Evolutionary conservation across 2,797 vertebrate species (phyloP).

Genomic region (Lophius americanus): DNA sequence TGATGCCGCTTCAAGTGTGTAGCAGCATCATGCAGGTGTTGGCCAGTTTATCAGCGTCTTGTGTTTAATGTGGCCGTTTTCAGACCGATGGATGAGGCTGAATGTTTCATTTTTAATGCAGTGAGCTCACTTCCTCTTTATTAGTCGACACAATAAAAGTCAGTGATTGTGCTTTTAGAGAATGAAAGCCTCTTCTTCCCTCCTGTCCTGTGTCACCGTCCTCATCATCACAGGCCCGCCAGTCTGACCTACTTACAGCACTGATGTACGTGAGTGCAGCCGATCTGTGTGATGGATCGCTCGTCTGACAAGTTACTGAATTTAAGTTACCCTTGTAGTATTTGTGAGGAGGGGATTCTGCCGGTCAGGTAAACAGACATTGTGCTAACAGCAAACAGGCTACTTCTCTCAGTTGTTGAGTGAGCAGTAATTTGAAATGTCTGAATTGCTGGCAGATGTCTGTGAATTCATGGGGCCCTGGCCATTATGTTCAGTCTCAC

Average conservation of each 20-base stretch:
- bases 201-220: constrained; percentile 15
- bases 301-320: constrained; percentile 24
- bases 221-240: constrained; percentile 27
- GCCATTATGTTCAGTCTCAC: constrained; percentile 52
- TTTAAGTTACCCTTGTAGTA: constrained; percentile 22
- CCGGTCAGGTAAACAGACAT: constrained; percentile 32
- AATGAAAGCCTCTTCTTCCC: constrained; percentile 17
- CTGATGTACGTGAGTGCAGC: constrained; percentile 12
- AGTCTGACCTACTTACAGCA: constrained; percentile 58
- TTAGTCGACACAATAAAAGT: constrained; percentile 37
- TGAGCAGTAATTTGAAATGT: constrained; percentile 57
- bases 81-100: constrained; percentile 9
- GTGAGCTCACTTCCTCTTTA: constrained; percentile 20
- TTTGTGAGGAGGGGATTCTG: constrained; percentile 13
- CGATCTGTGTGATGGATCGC: constrained; percentile 20
- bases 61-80: constrained; percentile 23
- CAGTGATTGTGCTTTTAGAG: constrained; percentile 37
- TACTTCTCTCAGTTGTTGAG: constrained; percentile 41
- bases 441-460: constrained; percentile 54
- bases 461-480: constrained; percentile 42
- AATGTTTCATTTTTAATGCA: constrained; percentile 11
- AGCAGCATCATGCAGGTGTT: constrained; percentile 51
- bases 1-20: constrained; percentile 40
- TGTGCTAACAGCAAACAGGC: constrained; percentile 15
- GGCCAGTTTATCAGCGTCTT: constrained; percentile 33